Evolutionary conservation across 2,888 invertebrate genomes (phyloP).

Genomic region (Callyntrura guangdongensis): DNA sequence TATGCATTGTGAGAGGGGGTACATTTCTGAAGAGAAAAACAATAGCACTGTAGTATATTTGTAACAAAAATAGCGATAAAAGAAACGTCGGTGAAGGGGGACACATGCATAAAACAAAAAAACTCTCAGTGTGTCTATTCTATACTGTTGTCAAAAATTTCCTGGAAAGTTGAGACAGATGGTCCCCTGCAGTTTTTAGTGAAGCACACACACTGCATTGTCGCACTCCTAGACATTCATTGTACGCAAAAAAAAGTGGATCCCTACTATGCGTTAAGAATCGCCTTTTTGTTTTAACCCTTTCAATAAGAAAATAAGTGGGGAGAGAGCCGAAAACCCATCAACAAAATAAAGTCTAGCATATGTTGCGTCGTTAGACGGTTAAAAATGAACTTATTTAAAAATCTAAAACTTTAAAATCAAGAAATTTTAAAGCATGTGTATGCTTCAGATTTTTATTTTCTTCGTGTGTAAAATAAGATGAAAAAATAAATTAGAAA

Average conservation of each 20-base stretch:
- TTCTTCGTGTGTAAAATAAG: conserved; percentile 12
- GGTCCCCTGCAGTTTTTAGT: conserved; percentile 69
- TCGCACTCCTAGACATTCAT: neutral
- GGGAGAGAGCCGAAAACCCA: no score
- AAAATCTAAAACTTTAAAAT: conserved; percentile 12
- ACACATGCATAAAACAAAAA: conserved; percentile 60
- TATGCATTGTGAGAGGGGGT: neutral
- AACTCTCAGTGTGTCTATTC: conserved; percentile 43
- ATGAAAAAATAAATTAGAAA: conserved; percentile 43
- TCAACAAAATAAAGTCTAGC: no score
- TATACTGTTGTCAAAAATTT: conserved; percentile 71
- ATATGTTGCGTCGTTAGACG: no score
- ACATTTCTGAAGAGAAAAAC: neutral
- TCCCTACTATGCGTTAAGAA: conserved; percentile 17
- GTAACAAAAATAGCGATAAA: conserved; percentile 59
- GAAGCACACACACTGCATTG: conserved; percentile 24
- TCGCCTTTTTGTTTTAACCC: conserved; percentile 73
- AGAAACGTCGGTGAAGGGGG: conserved; percentile 45
- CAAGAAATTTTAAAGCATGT: neutral
- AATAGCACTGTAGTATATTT: conserved; percentile 17
- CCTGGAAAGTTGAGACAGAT: conserved; percentile 71
- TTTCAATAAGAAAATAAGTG: conserved; percentile 54
- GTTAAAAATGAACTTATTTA: no score
- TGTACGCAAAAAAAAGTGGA: conserved; percentile 47
- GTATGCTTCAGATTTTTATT: neutral